Base-by-base conservation (phyloP, 1,140 invertebrate species). In the Ostrea edulis region DNA sequence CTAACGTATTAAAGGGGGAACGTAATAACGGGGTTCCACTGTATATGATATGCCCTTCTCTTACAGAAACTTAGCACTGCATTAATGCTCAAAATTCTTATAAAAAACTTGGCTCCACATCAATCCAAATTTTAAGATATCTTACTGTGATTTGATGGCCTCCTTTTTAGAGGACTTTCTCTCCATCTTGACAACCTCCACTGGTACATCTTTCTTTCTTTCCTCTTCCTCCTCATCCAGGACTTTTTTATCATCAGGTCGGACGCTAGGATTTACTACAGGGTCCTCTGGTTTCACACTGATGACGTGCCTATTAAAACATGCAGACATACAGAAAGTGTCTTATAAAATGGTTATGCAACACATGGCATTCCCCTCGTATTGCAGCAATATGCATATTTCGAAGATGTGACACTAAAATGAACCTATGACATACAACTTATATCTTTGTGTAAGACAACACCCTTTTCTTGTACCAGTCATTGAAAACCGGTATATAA, bases 191-290 rank as follows among this genome's bases (percentile, higher is more conserved):
- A 87, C 87, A 65, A 92, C 91, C 62, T 87, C 89, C 54, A 86
- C 68, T 14, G 86, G 51, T 20, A 44, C 71, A 25, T 85, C 71
- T 4, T 52, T 84, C 52, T 86, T 88, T 68, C 71, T 87, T 54
- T 81, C 51, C 22, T 87, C 83, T 83, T 87, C 86, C 81, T 87
- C 86, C n/a, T 87, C 86, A 81, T 87, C 86, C 3, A 89, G 44
- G 25, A 82, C 82, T n/a, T 89, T 89, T 54, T 89, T 89, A 87
- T 89, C 88, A 65, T 89, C 88, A n/a, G 83, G 44, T 86, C 82
- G 82, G 9, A 87, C 81, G 25, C 77, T 87, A 52, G 85, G 44
- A 35, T n/a, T 86, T 17, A 87, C 86, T 3, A 84, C 82, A 35
- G 87, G 22, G 2, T 87, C 87, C 44, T 85, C 62, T 52, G 62